Evolutionary conservation across 2,113 vertebrate genomes (phyloP), one percentile per base, ranked within the genome.

Genomic region (Parotia lawesii): DNA sequence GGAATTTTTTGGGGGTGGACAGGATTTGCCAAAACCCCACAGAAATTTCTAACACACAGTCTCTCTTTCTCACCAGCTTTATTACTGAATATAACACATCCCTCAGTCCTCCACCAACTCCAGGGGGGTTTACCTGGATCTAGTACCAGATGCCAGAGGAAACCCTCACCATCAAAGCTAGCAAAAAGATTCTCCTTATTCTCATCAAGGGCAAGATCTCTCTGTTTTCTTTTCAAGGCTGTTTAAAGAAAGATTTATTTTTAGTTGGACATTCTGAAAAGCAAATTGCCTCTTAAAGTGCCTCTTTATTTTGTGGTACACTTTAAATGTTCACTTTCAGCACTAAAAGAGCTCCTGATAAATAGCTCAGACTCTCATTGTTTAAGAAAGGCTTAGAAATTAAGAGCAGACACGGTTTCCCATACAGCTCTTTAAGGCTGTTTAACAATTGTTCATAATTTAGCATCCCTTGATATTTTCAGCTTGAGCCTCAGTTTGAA

Each of bases 211-310:
- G 38, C 67, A 76, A 54, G 75, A 83, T 83, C 72, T 77, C 12
- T 87, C 54, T 80, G n/a, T 86, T 42, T 85, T 71, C 60, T 77
- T 90, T 80, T 85, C 72, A 91, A 90, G 72, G 64, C 35, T 83
- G 33, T 86, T 94, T 56, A 88, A 92, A 77, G 31, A 56, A 93
- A 87, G 82, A 90, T 92, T 94, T 95, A 71, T 85, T 73, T 95
- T 95, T 66, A 75, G 40, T 54, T 74, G 72, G 83, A 79, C 69
- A 67, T 37, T 28, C 69, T 77, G 87, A 93, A 91, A 95, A 91
- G 42, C 51, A 94, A 95, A 83, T 23, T 22, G 60, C 48, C 53
- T 90, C 72, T 79, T 89, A 33, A 88, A 96, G 69, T n/a, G 45
- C 42, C 69, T 91, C 78, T 73, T 89, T 77, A 89, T 71, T 80